These are phyloP conservation scores for Ditylenchus weischeri DNA, from an alignment of 2,888 invertebrate genomes.

Conservation along the genomic window DNA sequence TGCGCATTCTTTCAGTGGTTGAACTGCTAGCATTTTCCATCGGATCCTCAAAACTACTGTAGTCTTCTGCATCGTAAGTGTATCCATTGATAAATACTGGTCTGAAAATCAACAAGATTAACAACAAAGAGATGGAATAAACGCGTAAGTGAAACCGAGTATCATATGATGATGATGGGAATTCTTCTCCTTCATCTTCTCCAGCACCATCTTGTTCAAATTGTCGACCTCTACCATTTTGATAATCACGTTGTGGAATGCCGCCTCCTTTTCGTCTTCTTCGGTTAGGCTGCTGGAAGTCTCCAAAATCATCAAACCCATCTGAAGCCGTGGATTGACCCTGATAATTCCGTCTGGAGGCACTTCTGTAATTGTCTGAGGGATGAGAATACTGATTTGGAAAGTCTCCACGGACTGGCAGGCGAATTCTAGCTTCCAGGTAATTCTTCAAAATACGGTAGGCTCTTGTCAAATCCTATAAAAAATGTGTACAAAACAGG, in stretches of 20 bases:
- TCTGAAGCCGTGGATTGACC: constrained; percentile 10
- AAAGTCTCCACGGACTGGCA: constrained; percentile 8
- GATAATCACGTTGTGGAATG: not conserved
- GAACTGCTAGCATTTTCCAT: not conserved
- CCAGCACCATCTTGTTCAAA: constrained; percentile 2
- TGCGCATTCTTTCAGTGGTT: not conserved
- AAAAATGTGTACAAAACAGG: not conserved
- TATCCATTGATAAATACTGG: constrained; percentile 18
- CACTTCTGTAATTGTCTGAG: not conserved
- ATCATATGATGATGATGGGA: not conserved
- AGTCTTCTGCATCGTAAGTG: constrained; percentile 18
- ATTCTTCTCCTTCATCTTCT: not conserved
- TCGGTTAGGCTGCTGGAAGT: constrained; percentile 17
- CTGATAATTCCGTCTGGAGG: constrained; percentile 3
- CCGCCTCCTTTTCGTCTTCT: constrained; percentile 17
- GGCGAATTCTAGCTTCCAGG: constrained; percentile 16
- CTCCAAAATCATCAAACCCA: constrained; percentile 27
- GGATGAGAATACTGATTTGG: constrained; percentile 10
- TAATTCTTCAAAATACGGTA: constrained; percentile 22
- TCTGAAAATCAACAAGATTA: not conserved
- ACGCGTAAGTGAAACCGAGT: not conserved
- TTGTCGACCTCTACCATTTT: not conserved
- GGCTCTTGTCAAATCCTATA: constrained; percentile 20
- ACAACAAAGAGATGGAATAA: not conserved
- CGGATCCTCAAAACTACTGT: constrained; percentile 23